A percentile compares a stretch with the other conserved stretches of the same genome.
Evolutionary conservation across 2,113 vertebrate genomes (phyloP).

Genomic region (Eptesicus fuscus): DNA sequence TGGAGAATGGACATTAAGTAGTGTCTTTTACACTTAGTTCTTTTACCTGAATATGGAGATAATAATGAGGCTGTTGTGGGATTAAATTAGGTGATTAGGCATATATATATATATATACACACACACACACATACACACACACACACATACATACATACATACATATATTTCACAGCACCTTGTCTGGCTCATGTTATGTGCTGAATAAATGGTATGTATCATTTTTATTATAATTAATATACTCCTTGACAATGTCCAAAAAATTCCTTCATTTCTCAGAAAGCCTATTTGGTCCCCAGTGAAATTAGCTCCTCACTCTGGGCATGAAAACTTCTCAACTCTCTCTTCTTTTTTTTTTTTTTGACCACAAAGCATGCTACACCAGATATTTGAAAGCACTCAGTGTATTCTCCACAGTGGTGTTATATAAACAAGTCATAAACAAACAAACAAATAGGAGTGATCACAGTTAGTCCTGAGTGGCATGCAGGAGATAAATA

Average conservation of each 20-base stretch:
- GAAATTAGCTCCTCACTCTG: background rate
- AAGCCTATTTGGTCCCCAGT: background rate
- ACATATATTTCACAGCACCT: background rate
- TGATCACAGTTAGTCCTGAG: background rate
- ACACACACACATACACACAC: too few relatives aligned
- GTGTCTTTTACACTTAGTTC: background rate
- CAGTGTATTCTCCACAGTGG: background rate
- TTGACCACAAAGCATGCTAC: background rate
- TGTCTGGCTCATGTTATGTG: background rate
- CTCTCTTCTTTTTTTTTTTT: background rate
- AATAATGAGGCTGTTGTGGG: background rate
- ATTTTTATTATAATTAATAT: background rate
- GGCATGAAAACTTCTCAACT: background rate
- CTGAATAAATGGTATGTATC: background rate
- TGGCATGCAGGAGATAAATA: background rate
- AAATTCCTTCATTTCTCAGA: background rate
- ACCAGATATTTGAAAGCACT: background rate
- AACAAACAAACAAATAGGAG: background rate
- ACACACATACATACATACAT: too few relatives aligned
- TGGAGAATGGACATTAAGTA: background rate
- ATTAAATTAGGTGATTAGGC: background rate
- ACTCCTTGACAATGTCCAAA: background rate
- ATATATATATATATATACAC: background rate
- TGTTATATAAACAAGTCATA: background rate
- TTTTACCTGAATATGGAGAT: background rate